A percentile compares a stretch with the other conserved stretches of the same genome.
Evolutionary conservation across 2,113 vertebrate genomes (phyloP).

Genomic region (Elgaria multicarinata): DNA sequence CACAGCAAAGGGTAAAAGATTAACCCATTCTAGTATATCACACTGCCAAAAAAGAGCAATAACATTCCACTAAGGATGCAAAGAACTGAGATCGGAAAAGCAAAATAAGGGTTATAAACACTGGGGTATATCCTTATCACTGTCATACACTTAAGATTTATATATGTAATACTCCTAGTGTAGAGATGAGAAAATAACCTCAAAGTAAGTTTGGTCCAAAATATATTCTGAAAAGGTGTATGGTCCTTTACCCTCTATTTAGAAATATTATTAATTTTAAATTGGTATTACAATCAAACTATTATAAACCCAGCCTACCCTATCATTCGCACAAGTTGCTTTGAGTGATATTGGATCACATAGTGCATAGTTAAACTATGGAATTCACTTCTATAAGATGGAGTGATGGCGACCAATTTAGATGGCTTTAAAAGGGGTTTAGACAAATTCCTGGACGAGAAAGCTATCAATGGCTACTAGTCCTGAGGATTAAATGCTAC

Average conservation of each 20-base stretch:
- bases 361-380: too few relatives aligned
- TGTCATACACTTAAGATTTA: constrained; percentile 20
- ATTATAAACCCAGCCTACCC: not conserved
- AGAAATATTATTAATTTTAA: not conserved
- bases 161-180: constrained; percentile 8
- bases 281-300: not conserved
- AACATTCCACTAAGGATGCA: constrained; percentile 9
- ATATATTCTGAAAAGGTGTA: not conserved
- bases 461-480: too few relatives aligned
- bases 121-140: not conserved
- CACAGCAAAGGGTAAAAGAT: constrained; percentile 25
- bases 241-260: not conserved
- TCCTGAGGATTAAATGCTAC: too few relatives aligned
- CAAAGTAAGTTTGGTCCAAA: not conserved
- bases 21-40: constrained; percentile 10
- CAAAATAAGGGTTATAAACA: not conserved
- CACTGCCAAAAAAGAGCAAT: constrained; percentile 26
- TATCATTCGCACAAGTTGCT: not conserved
- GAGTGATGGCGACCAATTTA: too few relatives aligned
- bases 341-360: not conserved
- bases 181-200: not conserved
- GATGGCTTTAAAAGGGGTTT: too few relatives aligned
- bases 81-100: not conserved
- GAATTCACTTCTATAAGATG: too few relatives aligned
- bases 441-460: too few relatives aligned